These are phyloP conservation scores for Saxicola maurus DNA, from an alignment of 2,797 vertebrate genomes.

Conservation along the genomic window DNA sequence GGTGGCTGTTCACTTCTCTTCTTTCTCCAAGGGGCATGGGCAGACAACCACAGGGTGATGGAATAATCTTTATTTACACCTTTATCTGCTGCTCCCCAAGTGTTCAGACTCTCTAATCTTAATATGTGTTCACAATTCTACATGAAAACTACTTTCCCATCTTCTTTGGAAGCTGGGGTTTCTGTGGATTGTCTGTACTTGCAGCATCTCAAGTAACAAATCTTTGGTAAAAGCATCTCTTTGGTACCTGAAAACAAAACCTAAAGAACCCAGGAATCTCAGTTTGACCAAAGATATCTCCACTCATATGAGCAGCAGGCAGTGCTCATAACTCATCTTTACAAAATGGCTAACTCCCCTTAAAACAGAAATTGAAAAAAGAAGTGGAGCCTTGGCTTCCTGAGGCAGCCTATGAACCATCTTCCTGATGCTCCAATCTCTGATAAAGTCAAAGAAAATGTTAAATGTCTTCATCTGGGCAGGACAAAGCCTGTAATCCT, in stretches of 20 bases:
- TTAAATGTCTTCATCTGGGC: not conserved
- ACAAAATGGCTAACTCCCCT: not conserved
- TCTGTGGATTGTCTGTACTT: not conserved
- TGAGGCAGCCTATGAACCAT: not conserved
- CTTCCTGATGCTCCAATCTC: not conserved
- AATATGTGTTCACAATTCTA: not conserved
- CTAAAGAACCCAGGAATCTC: not conserved
- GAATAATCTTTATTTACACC: not conserved
- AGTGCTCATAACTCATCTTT: not conserved
- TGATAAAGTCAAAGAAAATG: not conserved
- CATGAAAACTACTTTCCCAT: not conserved
- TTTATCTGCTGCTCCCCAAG: not conserved
- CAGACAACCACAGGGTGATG: not conserved
- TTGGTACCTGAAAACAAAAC: not conserved
- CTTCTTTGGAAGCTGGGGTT: not conserved
- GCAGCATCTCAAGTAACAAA: not conserved
- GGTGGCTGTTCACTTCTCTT: not conserved
- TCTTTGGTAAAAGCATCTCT: not conserved
- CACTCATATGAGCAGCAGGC: not conserved
- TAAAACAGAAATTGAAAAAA: not conserved
- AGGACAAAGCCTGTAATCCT: not conserved
- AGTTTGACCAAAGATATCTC: not conserved
- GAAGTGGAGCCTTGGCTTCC: not conserved
- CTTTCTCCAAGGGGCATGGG: not conserved
- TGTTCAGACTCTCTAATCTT: not conserved